These are phyloP conservation scores for Archilochus colubris DNA, from an alignment of 2,113 vertebrate genomes.

Conservation along the genomic window DNA sequence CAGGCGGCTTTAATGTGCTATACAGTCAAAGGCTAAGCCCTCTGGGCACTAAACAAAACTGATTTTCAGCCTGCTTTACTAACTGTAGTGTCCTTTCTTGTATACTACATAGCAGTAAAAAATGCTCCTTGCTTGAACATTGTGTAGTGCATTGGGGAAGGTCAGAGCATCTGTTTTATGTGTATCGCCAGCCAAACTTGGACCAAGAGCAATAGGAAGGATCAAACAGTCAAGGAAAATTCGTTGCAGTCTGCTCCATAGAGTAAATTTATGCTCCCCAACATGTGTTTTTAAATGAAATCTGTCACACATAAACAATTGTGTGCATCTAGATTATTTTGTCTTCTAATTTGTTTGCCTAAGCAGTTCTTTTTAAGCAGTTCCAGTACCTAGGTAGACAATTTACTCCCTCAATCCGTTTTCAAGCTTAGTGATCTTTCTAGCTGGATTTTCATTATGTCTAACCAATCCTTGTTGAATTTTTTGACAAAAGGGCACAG, in stretches of 20 bases:
- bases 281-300: not conserved
- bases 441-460: not conserved
- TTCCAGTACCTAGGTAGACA: not conserved
- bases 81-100: not conserved
- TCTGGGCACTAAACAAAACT: not conserved
- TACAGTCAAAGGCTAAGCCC: not conserved
- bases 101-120: not conserved
- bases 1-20: not conserved
- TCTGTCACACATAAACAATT: not conserved
- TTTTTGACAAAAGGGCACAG: not conserved
- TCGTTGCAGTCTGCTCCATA: not conserved
- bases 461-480: not conserved
- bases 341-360: not conserved
- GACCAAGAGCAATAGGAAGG: not conserved
- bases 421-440: not conserved
- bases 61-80: slow-evolving; percentile 2
- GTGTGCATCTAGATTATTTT: not conserved
- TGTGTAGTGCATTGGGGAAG: not conserved
- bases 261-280: not conserved
- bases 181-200: not conserved
- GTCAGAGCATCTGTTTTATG: not conserved
- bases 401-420: not conserved
- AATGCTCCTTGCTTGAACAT: not conserved
- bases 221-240: not conserved
- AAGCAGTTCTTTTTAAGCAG: not conserved